These are phyloP conservation scores for Heliconius eleuchia DNA, from an alignment of 1,140 invertebrate species.

Conservation along the genomic window DNA sequence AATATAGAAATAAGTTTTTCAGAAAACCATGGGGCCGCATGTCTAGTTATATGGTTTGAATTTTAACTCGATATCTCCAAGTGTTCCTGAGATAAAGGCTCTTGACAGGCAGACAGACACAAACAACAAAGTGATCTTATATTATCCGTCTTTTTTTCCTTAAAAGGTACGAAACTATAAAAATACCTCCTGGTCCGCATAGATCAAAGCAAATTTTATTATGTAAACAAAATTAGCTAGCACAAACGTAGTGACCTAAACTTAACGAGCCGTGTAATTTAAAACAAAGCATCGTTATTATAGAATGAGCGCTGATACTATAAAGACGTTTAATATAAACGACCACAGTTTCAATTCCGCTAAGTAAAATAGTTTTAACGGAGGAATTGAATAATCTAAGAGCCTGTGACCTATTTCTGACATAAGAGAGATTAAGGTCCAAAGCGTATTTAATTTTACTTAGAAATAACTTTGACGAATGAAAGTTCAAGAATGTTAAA, in stretches of 20 bases:
- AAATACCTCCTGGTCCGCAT: background rate
- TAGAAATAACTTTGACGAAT: background rate
- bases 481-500: background rate
- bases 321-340: conserved; percentile 11
- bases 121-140: too few relatives aligned
- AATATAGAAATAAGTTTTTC: too few relatives aligned
- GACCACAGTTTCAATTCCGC: conserved; percentile 30
- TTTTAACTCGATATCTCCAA: too few relatives aligned
- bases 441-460: background rate
- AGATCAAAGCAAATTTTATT: background rate
- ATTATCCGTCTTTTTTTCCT: too few relatives aligned
- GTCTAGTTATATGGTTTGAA: too few relatives aligned
- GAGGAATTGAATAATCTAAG: conserved; percentile 16
- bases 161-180: background rate
- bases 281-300: background rate
- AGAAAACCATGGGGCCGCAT: too few relatives aligned
- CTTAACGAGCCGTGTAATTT: conserved; percentile 11
- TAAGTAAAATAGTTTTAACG: conserved; percentile 17
- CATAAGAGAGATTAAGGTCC: background rate
- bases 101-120: too few relatives aligned
- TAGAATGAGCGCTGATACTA: background rate
- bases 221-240: background rate
- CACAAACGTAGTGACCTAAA: background rate
- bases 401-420: conserved; percentile 24
- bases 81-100: too few relatives aligned